These are phyloP conservation scores for Andrena praecox DNA, from an alignment of 2,888 invertebrate species.

Conservation along the genomic window DNA sequence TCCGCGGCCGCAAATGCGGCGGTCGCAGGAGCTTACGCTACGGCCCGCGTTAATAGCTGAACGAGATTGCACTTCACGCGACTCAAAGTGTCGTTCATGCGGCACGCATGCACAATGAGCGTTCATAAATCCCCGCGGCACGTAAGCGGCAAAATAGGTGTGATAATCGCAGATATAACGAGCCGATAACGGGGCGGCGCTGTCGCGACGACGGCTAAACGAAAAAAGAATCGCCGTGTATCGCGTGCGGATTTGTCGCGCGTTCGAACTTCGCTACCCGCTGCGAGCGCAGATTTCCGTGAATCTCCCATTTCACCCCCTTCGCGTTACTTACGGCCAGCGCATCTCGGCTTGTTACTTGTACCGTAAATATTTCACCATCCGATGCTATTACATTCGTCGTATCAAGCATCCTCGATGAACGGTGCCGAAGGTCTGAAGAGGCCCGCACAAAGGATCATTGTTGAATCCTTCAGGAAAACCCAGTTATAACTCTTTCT, in stretches of 20 bases:
- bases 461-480: neutral
- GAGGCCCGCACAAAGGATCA: neutral
- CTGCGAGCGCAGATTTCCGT: constrained; percentile 35
- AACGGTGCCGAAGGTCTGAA: constrained; percentile 3
- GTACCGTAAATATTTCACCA: constrained; percentile 45
- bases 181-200: constrained; percentile 2
- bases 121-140: constrained; percentile 23
- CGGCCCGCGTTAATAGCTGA: neutral
- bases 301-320: constrained; percentile 43
- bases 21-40: neutral
- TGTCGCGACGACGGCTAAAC: neutral
- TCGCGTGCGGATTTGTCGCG: constrained; percentile 13
- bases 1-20: too few species aligned
- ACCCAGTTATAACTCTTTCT: neutral
- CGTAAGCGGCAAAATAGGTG: constrained; percentile 4
- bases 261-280: constrained; percentile 16
- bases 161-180: constrained; percentile 32
- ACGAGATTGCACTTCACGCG: constrained; percentile 13
- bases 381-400: constrained; percentile 40
- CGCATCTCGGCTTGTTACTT: constrained; percentile 31
- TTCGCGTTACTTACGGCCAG: constrained; percentile 44
- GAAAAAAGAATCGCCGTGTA: constrained; percentile 7
- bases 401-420: constrained; percentile 32
- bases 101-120: constrained; percentile 8
- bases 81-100: neutral